Conservation (phyloP, 2,113 vertebrate species). For the Oreocharis arfaki region DNA sequence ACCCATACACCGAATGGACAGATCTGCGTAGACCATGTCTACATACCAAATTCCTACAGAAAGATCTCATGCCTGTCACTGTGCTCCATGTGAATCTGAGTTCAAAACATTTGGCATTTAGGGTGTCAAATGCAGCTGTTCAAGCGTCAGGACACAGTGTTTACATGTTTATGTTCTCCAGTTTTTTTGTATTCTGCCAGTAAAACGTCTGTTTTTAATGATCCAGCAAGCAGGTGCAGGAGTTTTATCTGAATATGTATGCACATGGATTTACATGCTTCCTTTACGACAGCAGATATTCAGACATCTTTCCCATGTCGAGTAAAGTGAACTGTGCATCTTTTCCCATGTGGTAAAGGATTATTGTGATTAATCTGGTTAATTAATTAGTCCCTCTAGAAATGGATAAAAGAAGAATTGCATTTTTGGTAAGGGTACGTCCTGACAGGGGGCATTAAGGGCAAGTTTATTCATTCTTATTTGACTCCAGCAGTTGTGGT, state of each 20-base stretch:
- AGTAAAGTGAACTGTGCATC: neutral
- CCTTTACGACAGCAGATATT: neutral
- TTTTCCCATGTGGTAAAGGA: neutral
- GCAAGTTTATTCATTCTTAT: neutral
- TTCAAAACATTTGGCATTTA: neutral
- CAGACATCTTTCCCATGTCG: neutral
- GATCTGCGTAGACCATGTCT: neutral
- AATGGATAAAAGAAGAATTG: neutral
- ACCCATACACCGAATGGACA: neutral
- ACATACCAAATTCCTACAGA: neutral
- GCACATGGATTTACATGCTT: fast-evolving
- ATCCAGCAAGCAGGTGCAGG: neutral
- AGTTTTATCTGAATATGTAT: neutral
- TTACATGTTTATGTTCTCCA: neutral
- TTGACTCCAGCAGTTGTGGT: neutral
- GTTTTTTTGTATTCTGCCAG: neutral
- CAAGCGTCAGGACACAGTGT: neutral
- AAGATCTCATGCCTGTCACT: neutral
- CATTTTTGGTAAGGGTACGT: neutral
- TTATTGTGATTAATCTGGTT: neutral
- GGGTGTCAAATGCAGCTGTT: neutral
- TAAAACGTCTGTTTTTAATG: neutral
- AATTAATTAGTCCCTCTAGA: neutral
- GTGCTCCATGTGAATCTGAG: neutral
- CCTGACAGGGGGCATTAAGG: neutral